phyloP scores from a whole-genome alignment of 2,888 invertebrate genomes.

The Melieria crassipennis region DNA sequence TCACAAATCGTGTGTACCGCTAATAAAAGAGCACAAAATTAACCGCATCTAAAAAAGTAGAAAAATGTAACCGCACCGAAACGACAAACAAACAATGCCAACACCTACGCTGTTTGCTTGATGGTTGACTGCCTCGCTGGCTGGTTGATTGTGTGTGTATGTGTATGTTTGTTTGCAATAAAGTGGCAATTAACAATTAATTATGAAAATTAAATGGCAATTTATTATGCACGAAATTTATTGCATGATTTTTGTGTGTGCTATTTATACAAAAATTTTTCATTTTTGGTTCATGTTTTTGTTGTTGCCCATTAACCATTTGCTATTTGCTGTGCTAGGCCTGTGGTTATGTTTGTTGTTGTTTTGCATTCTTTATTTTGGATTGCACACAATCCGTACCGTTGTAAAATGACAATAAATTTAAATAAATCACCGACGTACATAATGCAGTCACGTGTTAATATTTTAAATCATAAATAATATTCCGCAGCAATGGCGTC shows the following conservation, averaged over 20 bases:
- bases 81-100: no score
- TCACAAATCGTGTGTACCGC: no score
- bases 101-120: no score
- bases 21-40: no score
- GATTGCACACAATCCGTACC: conserved; percentile 14
- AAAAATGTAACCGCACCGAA: no score
- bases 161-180: no score
- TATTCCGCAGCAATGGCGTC: conserved; percentile 27
- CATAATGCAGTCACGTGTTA: conserved; percentile 42
- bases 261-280: background rate
- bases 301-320: background rate
- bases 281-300: background rate
- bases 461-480: conserved; percentile 41
- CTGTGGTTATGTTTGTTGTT: background rate
- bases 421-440: conserved; percentile 39
- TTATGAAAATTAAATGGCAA: conserved; percentile 34
- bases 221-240: conserved; percentile 32
- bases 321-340: background rate
- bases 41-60: no score
- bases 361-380: background rate
- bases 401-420: conserved; percentile 34
- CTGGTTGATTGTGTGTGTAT: background rate
- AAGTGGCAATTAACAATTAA: conserved; percentile 30
- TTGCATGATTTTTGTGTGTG: conserved; percentile 22
- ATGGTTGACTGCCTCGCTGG: no score